Evolutionary conservation across 1,140 invertebrate genomes (phyloP).

Genomic region (Drosophila watanabei): DNA sequence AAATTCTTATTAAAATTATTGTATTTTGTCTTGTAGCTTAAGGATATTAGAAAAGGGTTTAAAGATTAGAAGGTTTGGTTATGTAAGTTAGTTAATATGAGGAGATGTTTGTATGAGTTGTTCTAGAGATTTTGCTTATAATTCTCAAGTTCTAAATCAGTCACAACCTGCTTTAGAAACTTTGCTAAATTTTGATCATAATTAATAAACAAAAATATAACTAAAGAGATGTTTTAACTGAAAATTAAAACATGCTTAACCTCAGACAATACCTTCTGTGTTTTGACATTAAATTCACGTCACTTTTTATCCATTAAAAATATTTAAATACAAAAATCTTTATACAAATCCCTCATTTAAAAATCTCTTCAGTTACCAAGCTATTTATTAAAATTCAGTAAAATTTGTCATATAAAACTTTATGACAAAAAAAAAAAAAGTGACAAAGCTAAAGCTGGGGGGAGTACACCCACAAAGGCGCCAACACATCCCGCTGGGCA

Average conservation of each 20-base stretch:
- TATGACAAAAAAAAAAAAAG: neutral
- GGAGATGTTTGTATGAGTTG: neutral
- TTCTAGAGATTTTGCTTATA: neutral
- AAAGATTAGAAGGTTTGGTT: neutral
- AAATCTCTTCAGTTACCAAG: slow-evolving; percentile 40
- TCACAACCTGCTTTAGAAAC: neutral
- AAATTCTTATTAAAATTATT: neutral
- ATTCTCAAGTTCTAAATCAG: neutral
- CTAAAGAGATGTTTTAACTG: too few species aligned
- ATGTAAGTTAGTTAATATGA: neutral
- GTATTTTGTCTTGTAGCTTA: neutral
- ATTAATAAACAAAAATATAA: neutral
- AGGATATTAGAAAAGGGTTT: neutral
- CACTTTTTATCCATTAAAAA: neutral
- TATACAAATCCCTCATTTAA: slow-evolving; percentile 6
- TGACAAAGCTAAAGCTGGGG: neutral
- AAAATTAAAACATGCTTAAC: neutral
- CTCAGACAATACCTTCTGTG: neutral
- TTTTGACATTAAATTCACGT: neutral
- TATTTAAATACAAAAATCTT: neutral
- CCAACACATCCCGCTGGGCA: slow-evolving; percentile 25
- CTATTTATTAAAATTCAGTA: slow-evolving; percentile 7
- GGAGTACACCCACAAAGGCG: slow-evolving; percentile 17
- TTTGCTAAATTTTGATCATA: neutral
- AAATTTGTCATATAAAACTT: neutral